A percentile compares a stretch with the other conserved stretches of the same genome.
Evolutionary conservation across 2,888 invertebrate genomes (phyloP).

Genomic region (Quadroppia sp.): DNA sequence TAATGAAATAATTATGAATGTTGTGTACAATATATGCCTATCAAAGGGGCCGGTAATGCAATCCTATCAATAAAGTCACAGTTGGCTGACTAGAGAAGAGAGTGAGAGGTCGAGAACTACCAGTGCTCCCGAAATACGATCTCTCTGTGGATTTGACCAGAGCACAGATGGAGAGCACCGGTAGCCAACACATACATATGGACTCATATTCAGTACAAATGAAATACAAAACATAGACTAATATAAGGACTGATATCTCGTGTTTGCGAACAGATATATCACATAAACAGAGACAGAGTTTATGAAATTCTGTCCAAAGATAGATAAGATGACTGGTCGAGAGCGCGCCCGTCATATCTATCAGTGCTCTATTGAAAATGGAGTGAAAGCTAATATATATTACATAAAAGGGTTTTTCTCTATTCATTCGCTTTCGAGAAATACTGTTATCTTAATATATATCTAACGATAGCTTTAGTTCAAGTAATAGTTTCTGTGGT

Average conservation of each 20-base stretch:
- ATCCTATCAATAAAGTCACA: conserved; percentile 6
- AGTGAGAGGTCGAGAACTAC: neutral
- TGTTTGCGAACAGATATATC: conserved; percentile 6
- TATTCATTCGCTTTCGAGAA: neutral
- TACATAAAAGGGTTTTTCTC: neutral
- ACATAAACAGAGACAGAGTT: neutral
- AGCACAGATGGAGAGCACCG: neutral
- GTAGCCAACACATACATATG: neutral
- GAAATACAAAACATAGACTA: neutral
- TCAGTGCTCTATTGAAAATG: neutral
- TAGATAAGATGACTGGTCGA: neutral
- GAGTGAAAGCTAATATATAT: no score
- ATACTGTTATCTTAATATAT: neutral
- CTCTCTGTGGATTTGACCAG: neutral
- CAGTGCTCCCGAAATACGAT: neutral
- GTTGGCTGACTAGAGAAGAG: neutral
- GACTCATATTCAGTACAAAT: neutral
- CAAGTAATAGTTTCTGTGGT: conserved; percentile 1
- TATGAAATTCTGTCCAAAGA: conserved; percentile 2
- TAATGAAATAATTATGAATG: no score
- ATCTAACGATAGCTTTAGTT: neutral
- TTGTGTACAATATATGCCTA: no score
- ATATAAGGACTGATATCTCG: neutral
- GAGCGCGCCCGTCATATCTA: neutral
- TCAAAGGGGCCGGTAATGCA: neutral